A percentile compares a stretch with the other conserved stretches of the same genome.
Evolutionary conservation across 2,113 vertebrate genomes (phyloP).

Genomic region (Manacus vitellinus): DNA sequence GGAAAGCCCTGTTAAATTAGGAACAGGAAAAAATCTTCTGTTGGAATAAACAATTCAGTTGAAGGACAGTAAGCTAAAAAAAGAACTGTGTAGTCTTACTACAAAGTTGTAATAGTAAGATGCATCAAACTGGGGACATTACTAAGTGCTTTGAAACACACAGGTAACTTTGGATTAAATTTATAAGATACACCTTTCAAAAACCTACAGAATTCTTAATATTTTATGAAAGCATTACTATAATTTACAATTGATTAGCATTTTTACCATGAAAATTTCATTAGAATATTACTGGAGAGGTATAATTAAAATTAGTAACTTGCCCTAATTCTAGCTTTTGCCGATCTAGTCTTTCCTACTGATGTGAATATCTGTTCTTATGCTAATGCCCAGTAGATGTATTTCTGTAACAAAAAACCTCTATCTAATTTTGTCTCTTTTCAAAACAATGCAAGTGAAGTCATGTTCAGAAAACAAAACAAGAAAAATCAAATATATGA

Average conservation of each 20-base stretch:
- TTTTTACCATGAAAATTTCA: background rate
- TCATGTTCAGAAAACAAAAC: background rate
- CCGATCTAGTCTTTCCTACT: background rate
- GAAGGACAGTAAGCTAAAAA: background rate
- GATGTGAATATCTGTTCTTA: background rate
- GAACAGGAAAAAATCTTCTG: background rate
- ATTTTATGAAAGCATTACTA: background rate
- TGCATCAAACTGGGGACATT: background rate
- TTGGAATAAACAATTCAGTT: background rate
- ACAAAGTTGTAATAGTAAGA: background rate
- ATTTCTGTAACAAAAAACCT: background rate
- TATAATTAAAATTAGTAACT: background rate
- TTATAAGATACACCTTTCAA: background rate
- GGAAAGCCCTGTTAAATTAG: background rate
- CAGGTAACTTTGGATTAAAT: background rate
- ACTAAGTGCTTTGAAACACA: background rate
- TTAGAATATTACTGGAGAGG: background rate
- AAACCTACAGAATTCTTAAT: background rate
- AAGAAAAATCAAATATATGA: background rate
- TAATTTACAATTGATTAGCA: background rate
- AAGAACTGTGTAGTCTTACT: background rate
- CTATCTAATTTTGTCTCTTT: background rate
- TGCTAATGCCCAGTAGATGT: background rate
- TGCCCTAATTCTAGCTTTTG: background rate
- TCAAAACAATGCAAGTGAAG: background rate